Base-by-base conservation (phyloP, 2,888 invertebrate genomes). In the Rhopalosiphum nymphaeae region DNA sequence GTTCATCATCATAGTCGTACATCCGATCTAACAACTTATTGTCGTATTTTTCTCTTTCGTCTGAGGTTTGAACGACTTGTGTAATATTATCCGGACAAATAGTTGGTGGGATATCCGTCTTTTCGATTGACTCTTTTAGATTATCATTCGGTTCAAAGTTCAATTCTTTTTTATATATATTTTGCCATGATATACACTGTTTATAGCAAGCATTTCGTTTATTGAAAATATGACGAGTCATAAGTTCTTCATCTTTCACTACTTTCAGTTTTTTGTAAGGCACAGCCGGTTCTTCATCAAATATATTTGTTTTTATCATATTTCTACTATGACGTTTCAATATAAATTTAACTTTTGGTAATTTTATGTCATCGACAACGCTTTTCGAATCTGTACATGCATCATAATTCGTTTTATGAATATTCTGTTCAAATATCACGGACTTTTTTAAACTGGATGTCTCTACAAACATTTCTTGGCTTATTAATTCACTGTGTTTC, bases 271-370 rank as follows among this genome's bases (percentile, higher is more conserved):
- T 92, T 92, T 87, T 92, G 9, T 10, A 84, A 26, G 57, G n/a
- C 36, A 78, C 78, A 29, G 29, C 26, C 9, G 89, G 7, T 36
- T 86, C 91, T 89, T 85, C 85, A 10, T 93, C 89, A 36, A 94
- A 94, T 67, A 94, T 42, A 67, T 94, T 94, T 67, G 3, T 91
- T n/a, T 53, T 91, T 9, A 53, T 53, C 85, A 94, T 53, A 53
- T 36, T 94, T 67, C n/a, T 86, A 44, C 13, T 44, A 29, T 87
- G 46, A 36, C 86, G 53, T 49, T 94, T 94, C 3, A 91, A 86
- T 13, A 67, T 49, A 53, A 94, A 94, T 44, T 94, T 94, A 13
- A 94, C 90, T 87, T 53, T 89, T 44, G 87, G 86, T 49, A 86
- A 90, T 87, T 67, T 67, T n/a, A 10, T 53, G 16, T 44, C 36